phyloP scores from a whole-genome alignment of 1,140 invertebrate species.

The Drosophila chauvacae region DNA sequence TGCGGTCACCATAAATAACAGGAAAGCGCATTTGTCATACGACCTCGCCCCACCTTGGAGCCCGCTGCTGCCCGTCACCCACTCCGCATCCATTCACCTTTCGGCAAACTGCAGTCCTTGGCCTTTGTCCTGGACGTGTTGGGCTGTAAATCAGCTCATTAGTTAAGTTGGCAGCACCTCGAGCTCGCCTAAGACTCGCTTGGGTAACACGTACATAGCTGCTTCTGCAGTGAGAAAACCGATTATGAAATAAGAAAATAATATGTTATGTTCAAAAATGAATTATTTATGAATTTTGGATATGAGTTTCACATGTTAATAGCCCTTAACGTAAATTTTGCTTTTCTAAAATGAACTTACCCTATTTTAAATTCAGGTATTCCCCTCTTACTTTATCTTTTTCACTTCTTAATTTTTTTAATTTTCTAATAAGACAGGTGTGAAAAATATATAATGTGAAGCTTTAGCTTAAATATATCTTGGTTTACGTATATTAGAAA shows the following conservation, averaged over 20 bases:
- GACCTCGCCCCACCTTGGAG: constrained; percentile 37
- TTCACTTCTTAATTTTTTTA: not conserved
- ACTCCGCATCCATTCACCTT: constrained; percentile 31
- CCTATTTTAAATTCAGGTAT: too few relatives aligned
- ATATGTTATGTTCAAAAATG: too few relatives aligned
- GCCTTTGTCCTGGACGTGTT: constrained; percentile 62
- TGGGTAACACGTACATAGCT: constrained; percentile 22
- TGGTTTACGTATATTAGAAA: too few relatives aligned
- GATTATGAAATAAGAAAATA: not conserved
- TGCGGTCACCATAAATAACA: constrained; percentile 80
- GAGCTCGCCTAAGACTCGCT: constrained; percentile 17
- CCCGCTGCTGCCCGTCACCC: not conserved
- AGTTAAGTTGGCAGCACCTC: constrained; percentile 72
- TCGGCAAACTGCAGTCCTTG: constrained; percentile 63
- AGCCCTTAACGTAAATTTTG: not conserved
- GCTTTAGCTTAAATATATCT: too few relatives aligned
- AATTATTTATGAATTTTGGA: not conserved
- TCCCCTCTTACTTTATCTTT: too few relatives aligned
- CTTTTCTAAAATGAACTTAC: not conserved
- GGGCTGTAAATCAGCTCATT: constrained; percentile 83
- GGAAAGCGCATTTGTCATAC: constrained; percentile 75
- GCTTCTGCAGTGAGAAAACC: constrained; percentile 11
- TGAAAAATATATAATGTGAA: too few relatives aligned
- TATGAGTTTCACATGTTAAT: not conserved
- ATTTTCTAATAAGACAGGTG: too few relatives aligned